Evolutionary conservation across 2,888 invertebrate genomes (phyloP).

Genomic region (Leucoptera coffeella): DNA sequence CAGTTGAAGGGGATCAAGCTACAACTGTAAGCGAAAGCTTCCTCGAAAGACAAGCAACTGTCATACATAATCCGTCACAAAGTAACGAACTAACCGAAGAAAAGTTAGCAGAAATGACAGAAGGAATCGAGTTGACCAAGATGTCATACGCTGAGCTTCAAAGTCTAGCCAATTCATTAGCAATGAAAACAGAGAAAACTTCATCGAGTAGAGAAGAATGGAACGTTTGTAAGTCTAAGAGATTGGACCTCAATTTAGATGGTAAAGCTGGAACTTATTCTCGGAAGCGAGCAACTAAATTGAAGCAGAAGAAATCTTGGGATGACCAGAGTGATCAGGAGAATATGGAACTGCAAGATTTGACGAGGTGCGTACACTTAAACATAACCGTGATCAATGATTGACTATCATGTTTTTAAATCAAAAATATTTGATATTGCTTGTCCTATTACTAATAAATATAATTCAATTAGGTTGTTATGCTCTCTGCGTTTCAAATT

Average conservation of each 20-base stretch:
- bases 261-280: conserved; percentile 47
- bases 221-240: conserved; percentile 33
- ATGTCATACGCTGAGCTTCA: conserved; percentile 37
- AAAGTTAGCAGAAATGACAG: conserved; percentile 29
- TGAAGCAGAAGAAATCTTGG: conserved; percentile 58
- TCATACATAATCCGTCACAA: conserved; percentile 11
- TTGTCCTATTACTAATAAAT: too few species aligned
- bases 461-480: too few species aligned
- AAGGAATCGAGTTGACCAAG: conserved; percentile 34
- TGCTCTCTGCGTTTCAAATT: too few species aligned
- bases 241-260: conserved; percentile 35
- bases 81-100: conserved; percentile 28
- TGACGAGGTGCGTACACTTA: conserved; percentile 33
- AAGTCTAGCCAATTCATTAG: conserved; percentile 33
- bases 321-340: conserved; percentile 68
- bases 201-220: conserved; percentile 42
- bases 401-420: too few species aligned
- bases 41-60: conserved; percentile 7
- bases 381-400: too few species aligned
- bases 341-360: conserved; percentile 60
- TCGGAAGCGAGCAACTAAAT: conserved; percentile 35
- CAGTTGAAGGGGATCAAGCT: conserved; percentile 18
- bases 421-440: too few species aligned
- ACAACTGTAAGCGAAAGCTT: conserved; percentile 12
- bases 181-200: conserved; percentile 27